Conservation (phyloP, 2,113 vertebrate genomes). For the Anoplopoma fimbria region DNA sequence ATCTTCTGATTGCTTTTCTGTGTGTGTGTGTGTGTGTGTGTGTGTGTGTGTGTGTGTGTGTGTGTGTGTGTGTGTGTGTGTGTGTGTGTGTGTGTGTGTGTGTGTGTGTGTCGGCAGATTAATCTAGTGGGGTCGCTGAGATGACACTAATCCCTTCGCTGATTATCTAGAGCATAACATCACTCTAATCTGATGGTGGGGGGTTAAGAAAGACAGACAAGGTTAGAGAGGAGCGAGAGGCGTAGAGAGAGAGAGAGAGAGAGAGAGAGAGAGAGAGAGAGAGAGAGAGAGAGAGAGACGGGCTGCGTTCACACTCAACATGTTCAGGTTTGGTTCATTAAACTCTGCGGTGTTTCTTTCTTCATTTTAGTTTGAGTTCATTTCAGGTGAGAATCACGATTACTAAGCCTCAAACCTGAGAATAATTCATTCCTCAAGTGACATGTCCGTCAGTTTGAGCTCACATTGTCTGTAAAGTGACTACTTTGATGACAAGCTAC, state of each 20-base stretch:
- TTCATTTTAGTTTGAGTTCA: slow-evolving; percentile 11
- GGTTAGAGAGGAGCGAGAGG: slow-evolving; percentile 41
- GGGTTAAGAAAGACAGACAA: slow-evolving; percentile 70
- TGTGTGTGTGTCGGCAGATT: slow-evolving; percentile 66
- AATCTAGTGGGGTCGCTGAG: slow-evolving; percentile 77
- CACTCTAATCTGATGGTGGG: slow-evolving; percentile 76
- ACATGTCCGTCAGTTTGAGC: not conserved
- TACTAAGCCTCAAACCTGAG: not conserved
- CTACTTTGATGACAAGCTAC: not conserved
- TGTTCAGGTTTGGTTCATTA: slow-evolving; percentile 42
- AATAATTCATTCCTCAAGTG: not conserved
- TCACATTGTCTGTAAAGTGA: not conserved
- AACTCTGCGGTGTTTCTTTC: slow-evolving; percentile 29
- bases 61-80: slow-evolving; percentile 4
- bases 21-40: slow-evolving; percentile 15
- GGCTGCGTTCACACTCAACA: slow-evolving; percentile 37
- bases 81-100: slow-evolving; percentile 8
- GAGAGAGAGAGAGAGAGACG: not conserved
- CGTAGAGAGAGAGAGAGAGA: not conserved
- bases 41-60: slow-evolving; percentile 4
- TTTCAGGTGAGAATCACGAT: slow-evolving; percentile 10
- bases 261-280: not conserved
- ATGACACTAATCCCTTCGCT: slow-evolving; percentile 82
- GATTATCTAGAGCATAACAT: slow-evolving; percentile 83
- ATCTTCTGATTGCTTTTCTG: slow-evolving; percentile 17